Conservation (phyloP, 1,140 invertebrate genomes). For the Drosophila novamexicana region DNA sequence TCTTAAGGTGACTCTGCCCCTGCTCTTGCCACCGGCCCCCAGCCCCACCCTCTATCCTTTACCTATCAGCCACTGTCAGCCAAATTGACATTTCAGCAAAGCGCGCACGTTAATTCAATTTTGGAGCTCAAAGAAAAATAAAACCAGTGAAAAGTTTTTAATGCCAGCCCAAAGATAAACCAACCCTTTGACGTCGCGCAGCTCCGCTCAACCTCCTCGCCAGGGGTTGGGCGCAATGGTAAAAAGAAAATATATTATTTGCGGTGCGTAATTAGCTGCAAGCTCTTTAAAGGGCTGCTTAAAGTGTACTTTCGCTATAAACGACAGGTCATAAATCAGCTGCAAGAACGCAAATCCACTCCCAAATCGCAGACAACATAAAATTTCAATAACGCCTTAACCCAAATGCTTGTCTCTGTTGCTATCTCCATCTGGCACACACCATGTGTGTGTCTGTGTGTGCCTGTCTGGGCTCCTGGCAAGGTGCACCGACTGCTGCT, state of each 20-base stretch:
- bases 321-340: constrained; percentile 65
- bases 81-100: constrained; percentile 64
- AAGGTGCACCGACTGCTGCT: constrained; percentile 53
- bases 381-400: constrained; percentile 74
- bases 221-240: background rate
- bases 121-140: constrained; percentile 78
- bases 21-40: background rate
- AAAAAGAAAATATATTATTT: constrained; percentile 57
- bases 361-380: constrained; percentile 74
- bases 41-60: background rate
- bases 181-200: constrained; percentile 59
- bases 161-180: constrained; percentile 54
- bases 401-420: constrained; percentile 9
- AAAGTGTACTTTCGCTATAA: constrained; percentile 6
- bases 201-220: background rate
- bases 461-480: constrained; percentile 18
- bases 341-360: constrained; percentile 62
- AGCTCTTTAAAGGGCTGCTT: constrained; percentile 25
- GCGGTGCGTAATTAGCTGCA: constrained; percentile 64
- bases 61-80: constrained; percentile 7
- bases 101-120: constrained; percentile 74
- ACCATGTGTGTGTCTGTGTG: background rate
- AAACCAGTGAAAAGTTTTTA: constrained; percentile 71
- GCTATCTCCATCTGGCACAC: constrained; percentile 4
- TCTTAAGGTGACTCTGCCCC: constrained; percentile 56